Evolutionary conservation across 2,888 invertebrate species (phyloP).

Genomic region (Leistus spinibarbis): DNA sequence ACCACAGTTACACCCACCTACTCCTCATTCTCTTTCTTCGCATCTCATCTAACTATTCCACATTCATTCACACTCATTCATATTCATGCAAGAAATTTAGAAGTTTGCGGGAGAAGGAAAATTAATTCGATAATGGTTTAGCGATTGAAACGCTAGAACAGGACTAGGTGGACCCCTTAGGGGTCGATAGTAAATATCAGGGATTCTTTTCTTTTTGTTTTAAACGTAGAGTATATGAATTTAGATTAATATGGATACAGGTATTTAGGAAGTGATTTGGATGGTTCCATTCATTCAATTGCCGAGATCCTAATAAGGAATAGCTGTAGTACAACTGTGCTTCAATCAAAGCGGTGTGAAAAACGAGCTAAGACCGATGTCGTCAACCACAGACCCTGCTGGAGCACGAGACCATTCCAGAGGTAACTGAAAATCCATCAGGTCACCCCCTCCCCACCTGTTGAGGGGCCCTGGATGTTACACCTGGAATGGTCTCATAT

Average conservation of each 20-base stretch:
- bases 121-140: constrained; percentile 17
- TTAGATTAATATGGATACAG: not conserved
- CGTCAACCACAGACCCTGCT: constrained; percentile 53
- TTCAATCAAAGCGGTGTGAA: constrained; percentile 57
- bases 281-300: not conserved
- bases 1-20: constrained; percentile 53
- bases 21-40: not conserved
- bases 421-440: constrained; percentile 28
- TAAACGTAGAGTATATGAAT: not conserved
- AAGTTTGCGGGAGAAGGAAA: not conserved
- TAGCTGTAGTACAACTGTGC: constrained; percentile 44
- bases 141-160: constrained; percentile 23
- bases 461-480: constrained; percentile 18
- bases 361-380: constrained; percentile 59
- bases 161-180: no score
- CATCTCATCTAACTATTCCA: not conserved
- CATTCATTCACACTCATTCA: not conserved
- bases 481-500: constrained; percentile 30
- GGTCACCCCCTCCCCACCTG: constrained; percentile 11
- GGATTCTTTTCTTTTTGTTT: not conserved
- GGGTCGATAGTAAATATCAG: not conserved
- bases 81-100: not conserved
- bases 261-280: not conserved
- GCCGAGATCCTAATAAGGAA: constrained; percentile 10
- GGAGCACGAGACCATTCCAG: constrained; percentile 40